Conservation (phyloP, 2,888 invertebrate genomes). For the Disparrhopalites patrizii region DNA sequence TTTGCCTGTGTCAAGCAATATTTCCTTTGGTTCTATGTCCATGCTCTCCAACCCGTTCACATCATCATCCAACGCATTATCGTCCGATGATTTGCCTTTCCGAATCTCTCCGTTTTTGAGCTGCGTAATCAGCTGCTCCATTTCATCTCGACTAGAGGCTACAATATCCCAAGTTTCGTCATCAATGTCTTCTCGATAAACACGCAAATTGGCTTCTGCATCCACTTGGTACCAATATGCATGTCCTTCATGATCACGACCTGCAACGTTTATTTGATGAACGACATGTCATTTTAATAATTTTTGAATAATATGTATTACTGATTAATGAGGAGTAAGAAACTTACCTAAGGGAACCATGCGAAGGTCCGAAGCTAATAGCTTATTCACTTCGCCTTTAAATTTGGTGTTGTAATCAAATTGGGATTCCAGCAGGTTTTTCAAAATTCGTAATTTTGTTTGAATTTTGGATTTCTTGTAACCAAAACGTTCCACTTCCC, state of each 20-base stretch:
- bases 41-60: constrained; percentile 49
- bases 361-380: constrained; percentile 74
- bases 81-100: constrained; percentile 45
- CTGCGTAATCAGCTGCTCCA: constrained; percentile 71
- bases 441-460: constrained; percentile 82
- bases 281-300: neutral
- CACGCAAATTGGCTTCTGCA: constrained; percentile 68
- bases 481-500: constrained; percentile 93
- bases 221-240: constrained; percentile 93
- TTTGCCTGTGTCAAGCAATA: constrained; percentile 45
- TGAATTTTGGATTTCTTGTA: constrained; percentile 85
- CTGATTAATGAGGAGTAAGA: neutral
- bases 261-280: constrained; percentile 18
- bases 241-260: constrained; percentile 83
- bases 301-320: neutral
- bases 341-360: constrained; percentile 71
- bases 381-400: constrained; percentile 77
- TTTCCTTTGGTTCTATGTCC: constrained; percentile 46
- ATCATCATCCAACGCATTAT: constrained; percentile 48
- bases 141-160: constrained; percentile 77
- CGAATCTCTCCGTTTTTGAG: constrained; percentile 52
- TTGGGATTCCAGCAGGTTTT: constrained; percentile 87
- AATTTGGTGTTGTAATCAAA: constrained; percentile 93
- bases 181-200: constrained; percentile 93
- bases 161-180: constrained; percentile 94